Percentiles rank a stretch among this genome's conserved stretches.
phyloP scores from a whole-genome alignment of 2,888 invertebrate species.

The Coleophora flavipennella region DNA sequence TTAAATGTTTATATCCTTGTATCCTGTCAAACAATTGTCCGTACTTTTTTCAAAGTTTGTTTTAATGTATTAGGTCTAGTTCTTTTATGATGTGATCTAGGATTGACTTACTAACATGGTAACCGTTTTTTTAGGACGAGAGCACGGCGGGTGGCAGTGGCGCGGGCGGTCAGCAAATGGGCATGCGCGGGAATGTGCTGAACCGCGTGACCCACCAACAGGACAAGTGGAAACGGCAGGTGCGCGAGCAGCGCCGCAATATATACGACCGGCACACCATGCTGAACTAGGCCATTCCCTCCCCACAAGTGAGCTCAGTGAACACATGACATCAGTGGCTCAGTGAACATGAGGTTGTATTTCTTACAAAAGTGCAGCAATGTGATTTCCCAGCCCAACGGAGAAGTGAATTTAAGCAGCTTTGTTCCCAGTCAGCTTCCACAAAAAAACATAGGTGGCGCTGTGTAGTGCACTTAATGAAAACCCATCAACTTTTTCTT shows the following conservation, averaged over 20 bases:
- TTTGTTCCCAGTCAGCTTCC: not conserved
- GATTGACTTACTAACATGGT: not conserved
- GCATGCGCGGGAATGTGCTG: constrained; percentile 85
- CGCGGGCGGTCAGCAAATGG: constrained; percentile 85
- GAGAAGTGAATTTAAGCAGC: not conserved
- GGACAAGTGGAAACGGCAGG: constrained; percentile 97
- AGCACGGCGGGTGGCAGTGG: constrained; percentile 63
- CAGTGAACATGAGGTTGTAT: not conserved
- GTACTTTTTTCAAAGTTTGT: no score
- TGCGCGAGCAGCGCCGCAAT: constrained; percentile 94
- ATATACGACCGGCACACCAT: constrained; percentile 98
- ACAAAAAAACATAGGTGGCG: not conserved
- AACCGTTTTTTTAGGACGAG: constrained; percentile 76
- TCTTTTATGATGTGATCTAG: not conserved
- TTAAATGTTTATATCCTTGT: no score
- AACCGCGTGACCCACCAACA: constrained; percentile 97
- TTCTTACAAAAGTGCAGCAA: not conserved
- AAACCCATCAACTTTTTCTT: not conserved
- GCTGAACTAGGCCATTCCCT: constrained; percentile 83
- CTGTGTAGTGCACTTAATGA: not conserved
- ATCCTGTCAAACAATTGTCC: no score
- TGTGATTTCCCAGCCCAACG: not conserved
- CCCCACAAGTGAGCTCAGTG: no score
- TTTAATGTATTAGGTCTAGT: no score
- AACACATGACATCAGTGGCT: constrained; percentile 1